These are phyloP conservation scores for Enteromius unitaeniatus DNA, from an alignment of 2,797 vertebrate species.

Conservation along the genomic window DNA sequence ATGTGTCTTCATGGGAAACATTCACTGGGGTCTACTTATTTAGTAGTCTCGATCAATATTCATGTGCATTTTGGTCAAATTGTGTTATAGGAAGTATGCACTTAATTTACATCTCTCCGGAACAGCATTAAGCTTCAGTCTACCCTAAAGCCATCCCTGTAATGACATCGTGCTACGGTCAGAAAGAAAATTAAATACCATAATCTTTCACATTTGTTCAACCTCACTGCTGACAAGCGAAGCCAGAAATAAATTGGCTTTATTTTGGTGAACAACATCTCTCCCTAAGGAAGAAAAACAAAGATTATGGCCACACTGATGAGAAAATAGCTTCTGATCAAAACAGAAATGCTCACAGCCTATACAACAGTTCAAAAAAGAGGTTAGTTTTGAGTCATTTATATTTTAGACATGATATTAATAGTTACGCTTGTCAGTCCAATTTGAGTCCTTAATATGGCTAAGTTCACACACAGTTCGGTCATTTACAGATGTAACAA, in stretches of 20 bases:
- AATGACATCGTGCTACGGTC: slow-evolving; percentile 20
- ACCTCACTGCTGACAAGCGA: slow-evolving; percentile 21
- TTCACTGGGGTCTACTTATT: slow-evolving; percentile 9
- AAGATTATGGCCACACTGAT: slow-evolving; percentile 24
- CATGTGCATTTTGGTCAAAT: slow-evolving; percentile 26
- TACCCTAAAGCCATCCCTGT: slow-evolving; percentile 24
- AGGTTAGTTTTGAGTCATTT: neutral
- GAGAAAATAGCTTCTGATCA: slow-evolving; percentile 18
- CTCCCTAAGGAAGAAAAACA: slow-evolving; percentile 62
- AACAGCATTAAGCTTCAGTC: slow-evolving; percentile 16
- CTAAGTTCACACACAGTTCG: too few species aligned
- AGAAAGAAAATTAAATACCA: slow-evolving; percentile 31
- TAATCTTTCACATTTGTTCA: slow-evolving; percentile 29
- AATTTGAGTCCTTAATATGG: too few species aligned
- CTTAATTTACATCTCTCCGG: slow-evolving; percentile 32
- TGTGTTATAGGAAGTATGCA: slow-evolving; percentile 14
- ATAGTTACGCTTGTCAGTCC: neutral
- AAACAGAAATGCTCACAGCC: neutral
- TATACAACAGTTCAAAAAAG: neutral
- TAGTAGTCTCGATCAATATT: neutral
- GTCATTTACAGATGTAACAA: too few species aligned
- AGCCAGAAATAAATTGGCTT: slow-evolving; percentile 56
- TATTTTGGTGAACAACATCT: slow-evolving; percentile 64
- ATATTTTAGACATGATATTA: neutral
- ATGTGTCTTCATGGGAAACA: neutral